Percentiles rank a stretch among this genome's conserved stretches.
phyloP scores from a whole-genome alignment of 2,113 vertebrate genomes.

The Sylvia atricapilla region DNA sequence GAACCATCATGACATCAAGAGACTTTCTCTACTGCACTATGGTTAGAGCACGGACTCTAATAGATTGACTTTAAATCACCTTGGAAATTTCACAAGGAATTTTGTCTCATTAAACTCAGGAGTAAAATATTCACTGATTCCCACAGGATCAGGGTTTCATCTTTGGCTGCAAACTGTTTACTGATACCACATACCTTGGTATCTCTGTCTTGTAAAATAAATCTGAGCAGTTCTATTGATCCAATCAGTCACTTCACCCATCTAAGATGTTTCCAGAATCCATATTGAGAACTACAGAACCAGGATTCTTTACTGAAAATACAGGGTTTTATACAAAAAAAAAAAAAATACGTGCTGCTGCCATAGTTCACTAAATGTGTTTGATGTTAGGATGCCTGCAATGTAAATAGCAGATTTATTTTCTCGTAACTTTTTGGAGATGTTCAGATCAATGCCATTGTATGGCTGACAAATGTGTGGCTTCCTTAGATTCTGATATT shows the following conservation, averaged over 20 bases:
- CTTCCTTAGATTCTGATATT: not conserved
- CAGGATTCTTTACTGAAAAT: not conserved
- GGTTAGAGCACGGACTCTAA: not conserved
- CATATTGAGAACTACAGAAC: not conserved
- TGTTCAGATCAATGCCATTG: not conserved
- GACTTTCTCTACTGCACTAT: not conserved
- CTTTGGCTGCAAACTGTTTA: not conserved
- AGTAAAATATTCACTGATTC: not conserved
- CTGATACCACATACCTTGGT: not conserved
- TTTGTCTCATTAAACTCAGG: not conserved
- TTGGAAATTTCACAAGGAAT: not conserved
- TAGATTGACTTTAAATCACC: not conserved
- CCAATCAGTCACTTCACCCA: not conserved
- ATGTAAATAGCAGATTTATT: slow-evolving; percentile 52
- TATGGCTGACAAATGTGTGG: not conserved
- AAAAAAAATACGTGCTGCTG: not conserved
- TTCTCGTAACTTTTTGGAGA: slow-evolving; percentile 12
- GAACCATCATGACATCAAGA: not conserved
- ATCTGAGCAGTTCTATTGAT: not conserved
- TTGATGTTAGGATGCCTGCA: not conserved
- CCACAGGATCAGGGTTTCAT: not conserved
- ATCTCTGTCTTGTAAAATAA: not conserved
- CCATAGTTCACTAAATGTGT: not conserved
- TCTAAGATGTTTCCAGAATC: not conserved
- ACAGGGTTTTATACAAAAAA: not conserved